Conservation (phyloP, 2,888 invertebrate species). For the Pegoplata infirma region DNA sequence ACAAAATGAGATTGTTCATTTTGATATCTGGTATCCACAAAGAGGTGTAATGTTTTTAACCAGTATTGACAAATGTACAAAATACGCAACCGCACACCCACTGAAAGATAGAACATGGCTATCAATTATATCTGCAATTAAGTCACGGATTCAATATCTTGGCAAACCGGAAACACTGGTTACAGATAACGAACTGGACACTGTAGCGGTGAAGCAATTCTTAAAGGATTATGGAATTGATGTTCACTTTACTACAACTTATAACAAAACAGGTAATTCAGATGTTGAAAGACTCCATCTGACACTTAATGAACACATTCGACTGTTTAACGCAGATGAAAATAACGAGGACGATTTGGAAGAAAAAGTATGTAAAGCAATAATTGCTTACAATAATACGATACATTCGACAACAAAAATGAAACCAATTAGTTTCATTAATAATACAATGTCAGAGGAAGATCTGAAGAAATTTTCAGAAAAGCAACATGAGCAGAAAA, state of each 20-base stretch:
- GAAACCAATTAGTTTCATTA: conserved; percentile 26
- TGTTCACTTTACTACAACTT: conserved; percentile 37
- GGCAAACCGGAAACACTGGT: conserved; percentile 44
- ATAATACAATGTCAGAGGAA: background rate
- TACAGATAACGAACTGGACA: conserved; percentile 51
- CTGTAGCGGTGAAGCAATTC: conserved; percentile 40
- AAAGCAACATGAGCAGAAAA: background rate
- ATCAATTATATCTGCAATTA: conserved; percentile 27
- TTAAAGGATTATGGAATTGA: conserved; percentile 22
- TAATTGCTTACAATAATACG: background rate
- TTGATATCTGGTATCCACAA: conserved; percentile 10
- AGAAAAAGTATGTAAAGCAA: conserved; percentile 16
- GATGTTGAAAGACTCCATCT: conserved; percentile 30
- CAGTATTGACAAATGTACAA: conserved; percentile 49
- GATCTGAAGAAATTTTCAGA: background rate
- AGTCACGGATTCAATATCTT: conserved; percentile 30
- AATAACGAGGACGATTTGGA: background rate
- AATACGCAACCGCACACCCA: conserved; percentile 33
- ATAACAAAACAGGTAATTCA: conserved; percentile 30
- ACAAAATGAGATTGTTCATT: conserved; percentile 20
- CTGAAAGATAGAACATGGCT: conserved; percentile 41
- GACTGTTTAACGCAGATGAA: conserved; percentile 28
- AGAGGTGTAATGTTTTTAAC: conserved; percentile 34
- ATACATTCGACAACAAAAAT: conserved; percentile 11
- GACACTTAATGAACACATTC: conserved; percentile 20